A percentile compares a stretch with the other conserved stretches of the same genome.
phyloP scores from a whole-genome alignment of 1,140 invertebrate species.

The Listronotus bonariensis region DNA sequence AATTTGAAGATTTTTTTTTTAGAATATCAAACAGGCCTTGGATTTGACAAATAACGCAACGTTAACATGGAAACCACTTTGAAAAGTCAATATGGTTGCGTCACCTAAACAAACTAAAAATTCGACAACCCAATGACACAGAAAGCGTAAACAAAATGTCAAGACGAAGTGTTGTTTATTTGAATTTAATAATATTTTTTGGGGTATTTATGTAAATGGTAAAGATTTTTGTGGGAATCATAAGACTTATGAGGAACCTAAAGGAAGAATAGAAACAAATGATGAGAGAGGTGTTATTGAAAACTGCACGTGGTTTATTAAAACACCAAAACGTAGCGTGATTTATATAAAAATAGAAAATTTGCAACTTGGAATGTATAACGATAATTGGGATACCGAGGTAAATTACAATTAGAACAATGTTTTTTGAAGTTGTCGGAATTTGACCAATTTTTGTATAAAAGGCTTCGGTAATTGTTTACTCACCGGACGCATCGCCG shows the following conservation, averaged over 20 bases:
- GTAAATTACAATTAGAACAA: too few species aligned
- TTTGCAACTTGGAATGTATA: constrained; percentile 2
- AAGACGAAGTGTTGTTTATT: constrained; percentile 12
- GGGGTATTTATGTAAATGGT: not conserved
- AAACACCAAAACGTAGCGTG: constrained; percentile 1
- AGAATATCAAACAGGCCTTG: too few species aligned
- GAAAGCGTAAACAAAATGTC: constrained; percentile 15
- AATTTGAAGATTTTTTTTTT: too few species aligned
- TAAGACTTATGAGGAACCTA: not conserved
- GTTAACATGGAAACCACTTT: too few species aligned
- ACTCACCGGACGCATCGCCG: too few species aligned
- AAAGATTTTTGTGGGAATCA: constrained; percentile 7
- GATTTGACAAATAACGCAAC: too few species aligned
- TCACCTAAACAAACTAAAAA: constrained; percentile 2
- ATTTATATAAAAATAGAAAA: constrained; percentile 6
- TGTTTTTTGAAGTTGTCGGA: too few species aligned
- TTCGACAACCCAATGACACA: not conserved
- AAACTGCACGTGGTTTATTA: constrained; percentile 23
- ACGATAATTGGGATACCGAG: not conserved
- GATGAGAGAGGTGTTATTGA: not conserved
- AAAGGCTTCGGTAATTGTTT: too few species aligned
- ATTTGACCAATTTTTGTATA: too few species aligned
- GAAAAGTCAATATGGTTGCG: too few species aligned
- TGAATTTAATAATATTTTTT: not conserved
- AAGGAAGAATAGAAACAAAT: constrained; percentile 12